Percentiles rank a stretch among this genome's conserved stretches.
Conservation (phyloP, 1,140 invertebrate species). For the Caenorhabditis latens region DNA sequence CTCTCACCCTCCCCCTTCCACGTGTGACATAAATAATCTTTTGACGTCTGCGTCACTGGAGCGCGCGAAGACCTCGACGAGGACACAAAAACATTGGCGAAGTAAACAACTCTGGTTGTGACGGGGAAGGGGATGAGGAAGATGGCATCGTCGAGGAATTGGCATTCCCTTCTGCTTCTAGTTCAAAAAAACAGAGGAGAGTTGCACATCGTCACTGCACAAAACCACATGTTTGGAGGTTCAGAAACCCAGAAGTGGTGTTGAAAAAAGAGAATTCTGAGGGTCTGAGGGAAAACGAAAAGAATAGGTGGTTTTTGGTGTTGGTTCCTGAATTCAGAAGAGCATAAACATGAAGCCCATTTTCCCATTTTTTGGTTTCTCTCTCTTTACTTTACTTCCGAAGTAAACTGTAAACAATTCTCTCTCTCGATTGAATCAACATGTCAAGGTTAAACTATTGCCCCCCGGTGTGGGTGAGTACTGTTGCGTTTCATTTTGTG, state of each 20-base stretch:
- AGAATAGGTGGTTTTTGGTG: neutral
- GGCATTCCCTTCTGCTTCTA: slow-evolving; percentile 11
- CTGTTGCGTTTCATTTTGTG: slow-evolving; percentile 3
- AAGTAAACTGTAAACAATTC: slow-evolving; percentile 6
- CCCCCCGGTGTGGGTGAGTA: neutral
- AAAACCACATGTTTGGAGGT: neutral
- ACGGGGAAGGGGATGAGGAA: neutral
- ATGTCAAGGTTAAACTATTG: slow-evolving; percentile 10
- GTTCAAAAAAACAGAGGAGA: slow-evolving; percentile 5
- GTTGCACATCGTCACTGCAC: neutral
- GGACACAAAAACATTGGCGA: slow-evolving; percentile 49
- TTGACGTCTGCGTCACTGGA: slow-evolving; percentile 42
- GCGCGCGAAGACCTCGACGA: slow-evolving; percentile 5
- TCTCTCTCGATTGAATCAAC: slow-evolving; percentile 35
- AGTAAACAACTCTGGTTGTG: slow-evolving; percentile 41
- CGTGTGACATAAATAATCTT: slow-evolving; percentile 38
- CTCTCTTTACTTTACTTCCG: too few relatives aligned
- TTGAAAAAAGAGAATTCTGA: neutral
- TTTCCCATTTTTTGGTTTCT: too few relatives aligned
- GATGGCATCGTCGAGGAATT: slow-evolving; percentile 15
- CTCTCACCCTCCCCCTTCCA: neutral
- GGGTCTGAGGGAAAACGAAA: neutral
- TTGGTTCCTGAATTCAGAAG: neutral
- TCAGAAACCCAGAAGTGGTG: neutral
- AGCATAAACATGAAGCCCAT: neutral